Evolutionary conservation across 2,797 vertebrate genomes (phyloP), one percentile per base, ranked within the genome.

Genomic region (Borostomias antarcticus): DNA sequence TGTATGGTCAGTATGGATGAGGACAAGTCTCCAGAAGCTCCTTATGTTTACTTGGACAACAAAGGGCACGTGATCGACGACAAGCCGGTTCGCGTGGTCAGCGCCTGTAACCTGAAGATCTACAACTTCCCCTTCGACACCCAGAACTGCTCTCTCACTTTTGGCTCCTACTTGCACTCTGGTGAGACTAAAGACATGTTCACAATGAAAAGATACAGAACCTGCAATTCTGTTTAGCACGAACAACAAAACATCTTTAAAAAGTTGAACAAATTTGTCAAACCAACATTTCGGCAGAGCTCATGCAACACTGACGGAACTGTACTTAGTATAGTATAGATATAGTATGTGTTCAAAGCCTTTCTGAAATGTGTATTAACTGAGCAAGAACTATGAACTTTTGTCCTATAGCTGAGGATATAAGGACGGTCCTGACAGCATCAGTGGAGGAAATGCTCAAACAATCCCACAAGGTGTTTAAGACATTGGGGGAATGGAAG

Each of bases 111-210:
- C 47, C 83, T 93, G 9, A 65, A 89, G 37, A 87, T 90, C 84
- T 93, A 90, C 82, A 90, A 83, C 52, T 92, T 93, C 76, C 92
- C 92, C 11, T 94, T 94, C 25, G 91, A 94, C 73, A 64, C 88
- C 61, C 92, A 92, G 80, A 93, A 89, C 50, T 94, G 89, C 74
- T 81, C 79, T 0, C 28, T 88, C 9, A 91, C 89, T 21, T 92
- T 88, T 75, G 82, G 79, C 45, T 88, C 89, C 59, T 88, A 79
- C 74, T 1, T 88, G n/a, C 89, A 88, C 73, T 1, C 6, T 0
- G 80, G 92, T 94, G 58, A 88, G 76, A 52, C 35, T 15, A 45
- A 45, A 45, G 40, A 7, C 37, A 17, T 5, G 5, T 13, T 43
- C 37, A 19, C 17, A 11, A 53, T 54, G 25, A 33, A 33, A 48